phyloP scores from a whole-genome alignment of 2,113 vertebrate genomes.

The Polyodon spathula region DNA sequence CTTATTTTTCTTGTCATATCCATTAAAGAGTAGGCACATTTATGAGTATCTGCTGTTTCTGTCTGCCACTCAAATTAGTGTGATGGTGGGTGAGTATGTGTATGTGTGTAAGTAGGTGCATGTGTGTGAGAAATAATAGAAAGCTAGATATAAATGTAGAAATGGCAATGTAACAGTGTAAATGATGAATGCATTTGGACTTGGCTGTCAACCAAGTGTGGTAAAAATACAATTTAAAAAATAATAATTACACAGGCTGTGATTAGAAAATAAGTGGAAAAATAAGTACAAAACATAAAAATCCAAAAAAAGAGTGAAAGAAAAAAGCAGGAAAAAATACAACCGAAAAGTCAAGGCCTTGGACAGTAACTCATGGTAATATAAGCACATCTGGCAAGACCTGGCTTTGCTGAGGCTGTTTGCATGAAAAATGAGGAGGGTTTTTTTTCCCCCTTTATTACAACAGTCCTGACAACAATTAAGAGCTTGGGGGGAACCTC shows the following conservation, averaged over 20 bases:
- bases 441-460: constrained; percentile 12
- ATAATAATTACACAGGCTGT: not conserved
- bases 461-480: constrained; percentile 28
- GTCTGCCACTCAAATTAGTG: too few relatives aligned
- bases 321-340: constrained; percentile 7
- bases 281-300: constrained; percentile 9
- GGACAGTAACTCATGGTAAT: constrained; percentile 13
- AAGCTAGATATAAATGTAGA: too few relatives aligned
- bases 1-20: too few relatives aligned
- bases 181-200: not conserved
- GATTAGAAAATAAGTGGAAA: not conserved
- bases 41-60: too few relatives aligned
- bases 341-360: constrained; percentile 28
- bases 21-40: too few relatives aligned
- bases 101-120: too few relatives aligned
- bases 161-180: too few relatives aligned
- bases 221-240: not conserved
- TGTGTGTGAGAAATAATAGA: too few relatives aligned
- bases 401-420: constrained; percentile 12
- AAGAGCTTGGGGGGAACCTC: constrained; percentile 38
- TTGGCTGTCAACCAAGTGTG: constrained; percentile 2
- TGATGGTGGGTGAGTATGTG: too few relatives aligned
- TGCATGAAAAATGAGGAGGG: constrained; percentile 18
- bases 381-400: constrained; percentile 30
- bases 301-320: constrained; percentile 19